Percentiles rank a stretch among this genome's conserved stretches.
Evolutionary conservation across 2,113 vertebrate genomes (phyloP).

Genomic region (Anguilla rostrata): DNA sequence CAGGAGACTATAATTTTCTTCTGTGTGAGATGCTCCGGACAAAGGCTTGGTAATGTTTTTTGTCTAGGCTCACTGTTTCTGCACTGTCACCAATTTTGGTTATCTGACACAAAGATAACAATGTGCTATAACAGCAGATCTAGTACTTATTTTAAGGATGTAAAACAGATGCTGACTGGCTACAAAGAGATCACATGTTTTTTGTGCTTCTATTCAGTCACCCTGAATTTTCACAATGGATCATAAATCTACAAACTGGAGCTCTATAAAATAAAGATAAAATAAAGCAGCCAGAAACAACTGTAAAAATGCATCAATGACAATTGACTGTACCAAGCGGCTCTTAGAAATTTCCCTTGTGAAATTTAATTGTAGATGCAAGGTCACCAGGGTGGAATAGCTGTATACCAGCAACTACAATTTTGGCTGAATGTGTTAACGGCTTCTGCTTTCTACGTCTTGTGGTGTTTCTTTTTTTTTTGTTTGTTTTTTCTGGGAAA

Average conservation of each 20-base stretch:
- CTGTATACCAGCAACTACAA: too few species aligned
- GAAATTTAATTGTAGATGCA: too few species aligned
- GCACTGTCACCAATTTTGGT: background rate
- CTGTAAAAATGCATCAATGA: background rate
- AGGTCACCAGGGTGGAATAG: too few species aligned
- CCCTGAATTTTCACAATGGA: too few species aligned
- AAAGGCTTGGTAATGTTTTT: background rate
- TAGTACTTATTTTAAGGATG: too few species aligned
- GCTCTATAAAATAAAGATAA: background rate
- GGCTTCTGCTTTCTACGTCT: constrained; percentile 24
- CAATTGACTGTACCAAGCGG: background rate
- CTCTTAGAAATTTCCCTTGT: too few species aligned
- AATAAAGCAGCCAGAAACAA: background rate
- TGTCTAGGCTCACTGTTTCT: background rate
- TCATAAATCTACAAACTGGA: too few species aligned
- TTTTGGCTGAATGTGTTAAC: background rate
- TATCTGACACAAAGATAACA: background rate
- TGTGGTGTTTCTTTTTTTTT: background rate
- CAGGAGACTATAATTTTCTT: background rate
- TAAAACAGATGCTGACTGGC: too few species aligned
- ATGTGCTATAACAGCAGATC: too few species aligned
- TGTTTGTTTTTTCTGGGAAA: constrained; percentile 8
- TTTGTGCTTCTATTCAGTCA: too few species aligned
- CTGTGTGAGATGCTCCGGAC: background rate
- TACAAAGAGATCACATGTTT: too few species aligned